A percentile compares a stretch with the other conserved stretches of the same genome.
These are phyloP conservation scores for Zonitis immaculata DNA, from an alignment of 2,888 invertebrate species.

Conservation along the genomic window DNA sequence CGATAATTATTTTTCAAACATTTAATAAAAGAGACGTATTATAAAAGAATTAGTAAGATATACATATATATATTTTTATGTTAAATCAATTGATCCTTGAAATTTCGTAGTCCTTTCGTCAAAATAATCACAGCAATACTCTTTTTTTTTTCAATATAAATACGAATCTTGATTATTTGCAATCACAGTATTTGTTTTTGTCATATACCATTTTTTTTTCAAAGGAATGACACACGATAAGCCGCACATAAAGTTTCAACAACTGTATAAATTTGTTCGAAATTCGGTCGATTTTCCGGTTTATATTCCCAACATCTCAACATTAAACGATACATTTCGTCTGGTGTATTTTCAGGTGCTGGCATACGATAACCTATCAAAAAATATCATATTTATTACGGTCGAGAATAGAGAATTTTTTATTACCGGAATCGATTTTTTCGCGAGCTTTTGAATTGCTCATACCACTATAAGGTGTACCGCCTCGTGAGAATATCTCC, in stretches of 20 bases:
- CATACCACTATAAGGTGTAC: slow-evolving; percentile 90
- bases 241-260: slow-evolving; percentile 59
- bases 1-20: background rate
- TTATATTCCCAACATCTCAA: slow-evolving; percentile 91
- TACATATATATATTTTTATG: no score
- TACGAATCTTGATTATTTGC: background rate
- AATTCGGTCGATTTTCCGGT: slow-evolving; percentile 86
- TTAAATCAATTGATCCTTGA: background rate
- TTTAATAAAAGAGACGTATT: background rate
- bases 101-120: background rate
- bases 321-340: slow-evolving; percentile 88
- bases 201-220: slow-evolving; percentile 5
- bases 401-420: no score
- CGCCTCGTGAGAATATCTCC: slow-evolving; percentile 94
- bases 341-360: slow-evolving; percentile 81
- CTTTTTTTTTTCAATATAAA: no score
- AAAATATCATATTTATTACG: background rate
- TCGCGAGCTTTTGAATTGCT: slow-evolving; percentile 91
- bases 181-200: slow-evolving; percentile 10
- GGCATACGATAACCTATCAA: slow-evolving; percentile 85
- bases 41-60: background rate
- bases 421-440: slow-evolving; percentile 83
- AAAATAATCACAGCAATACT: background rate
- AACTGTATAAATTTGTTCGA: slow-evolving; percentile 78
- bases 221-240: slow-evolving; percentile 42